Evolutionary conservation across 2,888 invertebrate genomes (phyloP).

Genomic region (Lithophane socia): DNA sequence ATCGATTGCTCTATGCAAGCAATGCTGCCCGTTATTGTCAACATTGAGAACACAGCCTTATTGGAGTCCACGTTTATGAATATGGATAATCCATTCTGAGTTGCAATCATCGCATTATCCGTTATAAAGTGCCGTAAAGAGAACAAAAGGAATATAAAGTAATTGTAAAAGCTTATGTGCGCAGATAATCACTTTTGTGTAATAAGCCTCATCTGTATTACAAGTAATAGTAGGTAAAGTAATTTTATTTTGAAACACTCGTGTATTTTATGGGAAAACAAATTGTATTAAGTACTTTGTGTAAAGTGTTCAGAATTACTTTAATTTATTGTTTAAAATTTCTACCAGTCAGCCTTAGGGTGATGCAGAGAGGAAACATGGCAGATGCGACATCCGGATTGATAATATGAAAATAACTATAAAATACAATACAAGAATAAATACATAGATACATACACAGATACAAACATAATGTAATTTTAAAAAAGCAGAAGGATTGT

Average conservation of each 20-base stretch:
- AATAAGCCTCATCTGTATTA: slow-evolving; percentile 29
- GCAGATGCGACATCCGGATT: no score
- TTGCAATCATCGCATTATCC: slow-evolving; percentile 52
- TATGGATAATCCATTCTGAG: slow-evolving; percentile 46
- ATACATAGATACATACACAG: no score
- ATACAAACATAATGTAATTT: background rate
- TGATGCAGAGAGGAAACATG: no score
- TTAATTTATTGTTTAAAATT: no score
- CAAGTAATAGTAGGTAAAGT: slow-evolving; percentile 16
- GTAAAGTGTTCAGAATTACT: slow-evolving; percentile 1
- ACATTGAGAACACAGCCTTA: background rate
- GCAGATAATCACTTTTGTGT: slow-evolving; percentile 48
- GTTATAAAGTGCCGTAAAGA: slow-evolving; percentile 39
- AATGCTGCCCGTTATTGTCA: background rate
- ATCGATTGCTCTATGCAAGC: background rate
- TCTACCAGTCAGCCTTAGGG: no score
- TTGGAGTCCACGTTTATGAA: slow-evolving; percentile 14
- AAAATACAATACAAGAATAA: no score
- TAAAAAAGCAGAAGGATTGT: background rate
- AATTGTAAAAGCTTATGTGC: slow-evolving; percentile 47
- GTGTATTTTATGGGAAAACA: slow-evolving; percentile 24
- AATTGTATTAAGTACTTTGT: slow-evolving; percentile 44
- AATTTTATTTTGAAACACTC: slow-evolving; percentile 31
- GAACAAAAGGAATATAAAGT: slow-evolving; percentile 55
- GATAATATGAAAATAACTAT: no score